Evolutionary conservation across 2,888 invertebrate genomes (phyloP), one percentile per base, ranked within the genome.

Genomic region (Tenthredo distinguenda): DNA sequence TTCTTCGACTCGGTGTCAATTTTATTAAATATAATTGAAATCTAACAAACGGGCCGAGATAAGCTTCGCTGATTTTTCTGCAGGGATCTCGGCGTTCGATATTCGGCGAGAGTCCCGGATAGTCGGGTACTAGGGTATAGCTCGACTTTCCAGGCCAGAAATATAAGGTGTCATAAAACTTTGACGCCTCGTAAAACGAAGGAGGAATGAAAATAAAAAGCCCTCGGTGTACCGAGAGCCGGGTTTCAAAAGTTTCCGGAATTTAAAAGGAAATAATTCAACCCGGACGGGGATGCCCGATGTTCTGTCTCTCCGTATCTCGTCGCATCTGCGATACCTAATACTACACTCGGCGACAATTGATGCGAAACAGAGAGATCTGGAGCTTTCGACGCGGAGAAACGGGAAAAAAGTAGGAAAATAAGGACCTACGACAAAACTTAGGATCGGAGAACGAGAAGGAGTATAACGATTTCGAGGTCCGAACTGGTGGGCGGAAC

Each of bases 151-250:
- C 43, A 74, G 21, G 43, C 72, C 72, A 74, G 40, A 74, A 74
- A 74, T 74, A 74, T 74, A 74, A 9, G n/a, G 72, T 74, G 43
- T 74, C 43, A 74, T 74, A 74, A 74, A 74, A 74, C 72, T 74
- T 74, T 74, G 72, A 74, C 72, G 72, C 72, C 43, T 43, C 72
- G 72, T 74, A 74, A 74, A 74, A 74, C 43, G 72, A 74, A 74
- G 21, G 43, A 12, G 72, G 40, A 74, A 74, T 74, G 43, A 74
- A 74, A 74, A 43, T 74, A 74, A 74, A 74, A 43, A 74, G 72
- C 43, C 21, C n/a, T n/a, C 21, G 37, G 72, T 40, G 4, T n/a
- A 55, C n/a, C 55, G 6, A 7, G 6, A 7, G 7, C n/a, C 1
- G 55, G 55, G 18, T 55, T 55, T 55, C 6, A 55, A 55, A 55